A percentile compares a stretch with the other conserved stretches of the same genome.
Evolutionary conservation across 2,888 invertebrate genomes (phyloP).

Genomic region (Trichogramma dendrolimi): DNA sequence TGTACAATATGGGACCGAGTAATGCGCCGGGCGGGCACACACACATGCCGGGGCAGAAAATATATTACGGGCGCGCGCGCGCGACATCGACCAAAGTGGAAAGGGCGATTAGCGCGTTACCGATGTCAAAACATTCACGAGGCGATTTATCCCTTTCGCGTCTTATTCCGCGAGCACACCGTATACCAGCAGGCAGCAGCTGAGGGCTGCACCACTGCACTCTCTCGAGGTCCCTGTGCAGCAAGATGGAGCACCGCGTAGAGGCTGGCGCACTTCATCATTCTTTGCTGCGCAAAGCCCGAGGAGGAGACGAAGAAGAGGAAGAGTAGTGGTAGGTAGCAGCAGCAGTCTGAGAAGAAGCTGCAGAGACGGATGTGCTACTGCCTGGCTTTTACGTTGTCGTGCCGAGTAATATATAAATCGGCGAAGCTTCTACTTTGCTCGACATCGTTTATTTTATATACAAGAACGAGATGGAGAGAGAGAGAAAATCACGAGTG

Average conservation of each 20-base stretch:
- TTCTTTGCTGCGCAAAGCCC: constrained; percentile 32
- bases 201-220: neutral
- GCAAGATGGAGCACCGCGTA: constrained; percentile 30
- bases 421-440: constrained; percentile 31
- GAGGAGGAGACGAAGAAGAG: constrained; percentile 25
- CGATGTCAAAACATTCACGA: constrained; percentile 47
- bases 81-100: constrained; percentile 38
- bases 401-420: constrained; percentile 24
- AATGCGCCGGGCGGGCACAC: constrained; percentile 27
- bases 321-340: constrained; percentile 28
- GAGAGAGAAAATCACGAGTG: constrained; percentile 41
- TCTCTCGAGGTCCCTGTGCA: neutral
- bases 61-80: no score
- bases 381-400: constrained; percentile 11
- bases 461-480: constrained; percentile 36
- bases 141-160: constrained; percentile 14
- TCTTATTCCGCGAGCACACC: constrained; percentile 34
- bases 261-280: constrained; percentile 47
- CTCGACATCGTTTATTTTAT: constrained; percentile 50
- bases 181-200: constrained; percentile 30
- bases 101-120: constrained; percentile 48
- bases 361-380: no score
- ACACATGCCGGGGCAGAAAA: neutral
- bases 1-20: neutral
- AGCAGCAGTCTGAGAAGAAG: no score